A percentile compares a stretch with the other conserved stretches of the same genome.
Evolutionary conservation across 1,140 invertebrate species (phyloP).

Genomic region (Magallana angulata): DNA sequence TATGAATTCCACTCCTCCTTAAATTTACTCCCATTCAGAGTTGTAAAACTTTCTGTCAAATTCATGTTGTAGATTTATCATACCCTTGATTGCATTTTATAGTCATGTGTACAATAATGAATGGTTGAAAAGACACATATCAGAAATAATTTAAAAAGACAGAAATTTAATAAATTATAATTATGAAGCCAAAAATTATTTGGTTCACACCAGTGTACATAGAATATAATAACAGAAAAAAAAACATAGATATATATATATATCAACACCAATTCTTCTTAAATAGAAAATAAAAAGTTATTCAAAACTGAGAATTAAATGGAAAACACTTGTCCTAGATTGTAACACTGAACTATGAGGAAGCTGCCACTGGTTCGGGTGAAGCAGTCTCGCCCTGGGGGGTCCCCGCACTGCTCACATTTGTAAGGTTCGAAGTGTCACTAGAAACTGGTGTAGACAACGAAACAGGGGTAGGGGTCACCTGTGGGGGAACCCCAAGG

Average conservation of each 20-base stretch:
- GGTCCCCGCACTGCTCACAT: background rate
- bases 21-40: no score
- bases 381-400: background rate
- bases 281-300: background rate
- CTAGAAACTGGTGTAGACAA: background rate
- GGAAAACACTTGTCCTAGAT: background rate
- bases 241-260: background rate
- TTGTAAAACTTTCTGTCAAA: no score
- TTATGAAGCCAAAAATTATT: no score
- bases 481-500: background rate
- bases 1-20: no score
- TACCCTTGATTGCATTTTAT: no score
- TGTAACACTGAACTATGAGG: background rate
- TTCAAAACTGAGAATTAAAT: background rate
- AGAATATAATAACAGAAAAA: background rate
- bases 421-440: constrained; percentile 6
- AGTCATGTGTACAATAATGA: no score
- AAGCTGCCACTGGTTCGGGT: constrained; percentile 5
- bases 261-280: background rate
- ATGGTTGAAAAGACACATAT: no score
- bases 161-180: no score
- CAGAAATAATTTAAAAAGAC: no score
- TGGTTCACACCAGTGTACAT: background rate
- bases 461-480: background rate
- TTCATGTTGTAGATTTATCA: no score